Percentiles rank a stretch among this genome's conserved stretches.
These are phyloP conservation scores for Acanthurus leucopareius DNA, from an alignment of 2,797 vertebrate species.

Conservation along the genomic window DNA sequence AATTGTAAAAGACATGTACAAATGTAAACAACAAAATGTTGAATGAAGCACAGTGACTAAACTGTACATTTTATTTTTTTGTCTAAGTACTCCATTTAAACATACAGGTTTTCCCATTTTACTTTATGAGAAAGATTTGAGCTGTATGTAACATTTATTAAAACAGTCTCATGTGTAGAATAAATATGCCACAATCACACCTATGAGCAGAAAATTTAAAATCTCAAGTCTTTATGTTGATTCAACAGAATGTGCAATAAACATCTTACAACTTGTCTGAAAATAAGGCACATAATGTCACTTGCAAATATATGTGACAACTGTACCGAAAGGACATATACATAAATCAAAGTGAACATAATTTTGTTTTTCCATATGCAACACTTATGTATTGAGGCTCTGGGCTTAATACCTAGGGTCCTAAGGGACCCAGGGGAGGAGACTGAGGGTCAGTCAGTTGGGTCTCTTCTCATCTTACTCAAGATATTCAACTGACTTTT, in stretches of 20 bases:
- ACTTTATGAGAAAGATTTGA: not conserved
- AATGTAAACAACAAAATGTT: not conserved
- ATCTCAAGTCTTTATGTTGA: constrained; percentile 67
- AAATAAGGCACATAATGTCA: constrained; percentile 78
- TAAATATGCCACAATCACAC: constrained; percentile 28
- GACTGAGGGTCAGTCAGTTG: constrained; percentile 26
- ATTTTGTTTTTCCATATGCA: constrained; percentile 26
- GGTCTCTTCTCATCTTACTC: constrained; percentile 41
- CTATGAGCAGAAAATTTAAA: constrained; percentile 44
- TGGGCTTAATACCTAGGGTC: constrained; percentile 22
- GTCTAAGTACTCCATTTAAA: constrained; percentile 17
- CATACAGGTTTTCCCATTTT: constrained; percentile 5
- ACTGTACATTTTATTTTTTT: constrained; percentile 21
- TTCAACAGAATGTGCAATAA: constrained; percentile 57
- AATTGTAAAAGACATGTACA: not conserved
- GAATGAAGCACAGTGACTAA: not conserved
- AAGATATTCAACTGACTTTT: constrained; percentile 47
- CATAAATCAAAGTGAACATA: constrained; percentile 52
- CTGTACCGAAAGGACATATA: constrained; percentile 59
- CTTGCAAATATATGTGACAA: constrained; percentile 65
- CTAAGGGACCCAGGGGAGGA: constrained; percentile 13
- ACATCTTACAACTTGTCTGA: constrained; percentile 51
- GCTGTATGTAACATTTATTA: constrained; percentile 2
- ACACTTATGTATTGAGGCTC: constrained; percentile 37
- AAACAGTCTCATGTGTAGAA: constrained; percentile 20